Conservation (phyloP, 1,140 invertebrate species). For the Procambarus clarkii region DNA sequence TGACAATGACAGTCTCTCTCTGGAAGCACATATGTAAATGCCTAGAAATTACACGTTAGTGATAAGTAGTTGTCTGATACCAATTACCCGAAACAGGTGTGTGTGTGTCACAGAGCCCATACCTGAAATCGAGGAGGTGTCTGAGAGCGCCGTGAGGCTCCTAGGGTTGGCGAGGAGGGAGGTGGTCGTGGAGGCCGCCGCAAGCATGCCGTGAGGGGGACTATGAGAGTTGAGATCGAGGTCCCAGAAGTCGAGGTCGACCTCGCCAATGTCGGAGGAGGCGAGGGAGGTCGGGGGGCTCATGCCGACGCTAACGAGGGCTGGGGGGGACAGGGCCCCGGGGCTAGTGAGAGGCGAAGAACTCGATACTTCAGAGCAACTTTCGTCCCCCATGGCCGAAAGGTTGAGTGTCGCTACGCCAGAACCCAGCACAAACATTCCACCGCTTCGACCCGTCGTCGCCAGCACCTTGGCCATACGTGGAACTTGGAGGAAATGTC, state of each 20-base stretch:
- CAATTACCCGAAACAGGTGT: too few relatives aligned
- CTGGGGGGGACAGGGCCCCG: slow-evolving; percentile 74
- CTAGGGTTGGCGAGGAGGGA: slow-evolving; percentile 42
- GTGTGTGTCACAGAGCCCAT: too few relatives aligned
- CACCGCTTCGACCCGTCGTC: slow-evolving; percentile 27
- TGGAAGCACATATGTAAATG: too few relatives aligned
- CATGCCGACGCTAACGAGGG: slow-evolving; percentile 58
- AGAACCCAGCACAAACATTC: slow-evolving; percentile 50
- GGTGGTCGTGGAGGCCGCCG: slow-evolving; percentile 42
- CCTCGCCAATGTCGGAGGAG: slow-evolving; percentile 81
- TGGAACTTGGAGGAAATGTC: slow-evolving; percentile 9
- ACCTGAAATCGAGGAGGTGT: slow-evolving; percentile 73
- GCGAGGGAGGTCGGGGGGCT: slow-evolving; percentile 70
- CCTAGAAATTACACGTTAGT: too few relatives aligned
- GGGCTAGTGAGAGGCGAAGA: slow-evolving; percentile 76
- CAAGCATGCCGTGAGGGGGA: slow-evolving; percentile 61
- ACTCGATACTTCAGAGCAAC: slow-evolving; percentile 85
- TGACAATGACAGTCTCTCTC: too few relatives aligned
- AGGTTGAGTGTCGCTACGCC: slow-evolving; percentile 39
- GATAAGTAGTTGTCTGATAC: too few relatives aligned
- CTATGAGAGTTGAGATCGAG: slow-evolving; percentile 79
- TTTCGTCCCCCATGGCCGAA: slow-evolving; percentile 81
- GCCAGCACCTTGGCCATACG: slow-evolving; percentile 43
- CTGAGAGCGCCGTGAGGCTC: slow-evolving; percentile 57
- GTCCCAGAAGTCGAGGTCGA: slow-evolving; percentile 89